A percentile compares a stretch with the other conserved stretches of the same genome.
These are phyloP conservation scores for Poicephalus meyeri DNA, from an alignment of 2,113 vertebrate species.

Conservation along the genomic window DNA sequence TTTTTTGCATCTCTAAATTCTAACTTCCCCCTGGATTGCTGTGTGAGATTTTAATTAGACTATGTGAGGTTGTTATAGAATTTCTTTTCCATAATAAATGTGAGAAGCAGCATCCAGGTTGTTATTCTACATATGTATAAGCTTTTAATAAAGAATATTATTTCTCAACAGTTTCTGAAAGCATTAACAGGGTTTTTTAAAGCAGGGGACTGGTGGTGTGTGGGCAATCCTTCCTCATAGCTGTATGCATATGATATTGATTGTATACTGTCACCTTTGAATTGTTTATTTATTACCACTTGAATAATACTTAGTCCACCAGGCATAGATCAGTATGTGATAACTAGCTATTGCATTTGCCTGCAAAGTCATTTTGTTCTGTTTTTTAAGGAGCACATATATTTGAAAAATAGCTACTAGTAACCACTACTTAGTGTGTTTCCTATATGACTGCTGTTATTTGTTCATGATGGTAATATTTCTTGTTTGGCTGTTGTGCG, in stretches of 20 bases:
- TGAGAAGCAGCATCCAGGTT: not conserved
- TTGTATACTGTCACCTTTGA: not conserved
- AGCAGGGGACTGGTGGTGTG: not conserved
- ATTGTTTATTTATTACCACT: not conserved
- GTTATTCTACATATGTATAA: not conserved
- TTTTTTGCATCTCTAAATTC: not conserved
- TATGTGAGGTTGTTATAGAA: not conserved
- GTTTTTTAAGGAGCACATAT: not conserved
- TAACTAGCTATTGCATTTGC: not conserved
- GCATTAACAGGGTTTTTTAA: not conserved
- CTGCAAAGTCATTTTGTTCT: not conserved
- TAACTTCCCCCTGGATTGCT: not conserved
- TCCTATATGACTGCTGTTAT: not conserved
- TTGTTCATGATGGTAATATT: not conserved
- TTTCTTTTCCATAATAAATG: not conserved
- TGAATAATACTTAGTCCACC: not conserved
- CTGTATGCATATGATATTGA: not conserved
- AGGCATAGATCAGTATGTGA: not conserved
- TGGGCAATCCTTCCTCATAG: not conserved
- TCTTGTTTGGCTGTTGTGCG: not conserved
- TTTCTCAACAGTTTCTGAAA: not conserved
- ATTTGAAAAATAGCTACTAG: not conserved
- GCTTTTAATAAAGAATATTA: not conserved
- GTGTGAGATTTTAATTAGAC: not conserved
- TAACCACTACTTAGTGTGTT: not conserved